phyloP scores from a whole-genome alignment of 37 sponge, comb jelly and placozoan genomes.

The Haliclona indistincta region DNA sequence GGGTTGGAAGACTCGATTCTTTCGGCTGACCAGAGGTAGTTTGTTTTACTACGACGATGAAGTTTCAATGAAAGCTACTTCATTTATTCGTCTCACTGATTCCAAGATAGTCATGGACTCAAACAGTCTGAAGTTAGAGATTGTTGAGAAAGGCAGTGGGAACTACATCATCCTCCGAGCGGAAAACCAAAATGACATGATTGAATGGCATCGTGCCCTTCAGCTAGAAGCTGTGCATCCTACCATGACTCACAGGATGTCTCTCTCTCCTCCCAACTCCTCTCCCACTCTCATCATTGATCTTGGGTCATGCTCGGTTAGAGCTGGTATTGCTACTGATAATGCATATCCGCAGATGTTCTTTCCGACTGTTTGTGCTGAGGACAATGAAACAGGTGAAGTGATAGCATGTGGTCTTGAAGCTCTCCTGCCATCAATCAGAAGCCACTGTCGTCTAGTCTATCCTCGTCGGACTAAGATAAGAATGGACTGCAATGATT shows the following conservation, averaged over 20 bases:
- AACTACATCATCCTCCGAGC: conserved; percentile 46
- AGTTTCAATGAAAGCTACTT: conserved; percentile 31
- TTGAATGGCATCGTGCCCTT: conserved; percentile 53
- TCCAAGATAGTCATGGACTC: conserved; percentile 23
- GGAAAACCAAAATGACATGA: conserved; percentile 20
- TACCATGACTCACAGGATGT: conserved; percentile 17
- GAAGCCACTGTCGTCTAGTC: conserved; percentile 26
- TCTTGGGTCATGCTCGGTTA: conserved; percentile 72
- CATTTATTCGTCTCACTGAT: conserved; percentile 28
- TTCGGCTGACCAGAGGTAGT: conserved; percentile 58
- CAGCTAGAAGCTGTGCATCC: conserved; percentile 66
- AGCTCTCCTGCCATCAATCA: conserved; percentile 55
- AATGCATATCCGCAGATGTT: conserved; percentile 75
- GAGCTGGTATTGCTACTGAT: conserved; percentile 69
- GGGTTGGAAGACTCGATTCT: conserved; percentile 78
- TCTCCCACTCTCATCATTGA: conserved; percentile 49
- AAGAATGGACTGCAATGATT: conserved; percentile 42
- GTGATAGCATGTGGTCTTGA: conserved; percentile 37
- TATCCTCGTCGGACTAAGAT: conserved; percentile 43
- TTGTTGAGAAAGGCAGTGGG: conserved; percentile 25
- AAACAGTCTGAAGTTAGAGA: conserved; percentile 33
- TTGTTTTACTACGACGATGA: conserved; percentile 75
- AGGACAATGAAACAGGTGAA: conserved; percentile 26
- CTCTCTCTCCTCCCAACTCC: conserved; percentile 6
- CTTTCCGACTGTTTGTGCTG: conserved; percentile 73